Percentiles rank a stretch among this genome's conserved stretches.
Evolutionary conservation across 2,888 invertebrate species (phyloP).

Genomic region (Encarsia formosa): DNA sequence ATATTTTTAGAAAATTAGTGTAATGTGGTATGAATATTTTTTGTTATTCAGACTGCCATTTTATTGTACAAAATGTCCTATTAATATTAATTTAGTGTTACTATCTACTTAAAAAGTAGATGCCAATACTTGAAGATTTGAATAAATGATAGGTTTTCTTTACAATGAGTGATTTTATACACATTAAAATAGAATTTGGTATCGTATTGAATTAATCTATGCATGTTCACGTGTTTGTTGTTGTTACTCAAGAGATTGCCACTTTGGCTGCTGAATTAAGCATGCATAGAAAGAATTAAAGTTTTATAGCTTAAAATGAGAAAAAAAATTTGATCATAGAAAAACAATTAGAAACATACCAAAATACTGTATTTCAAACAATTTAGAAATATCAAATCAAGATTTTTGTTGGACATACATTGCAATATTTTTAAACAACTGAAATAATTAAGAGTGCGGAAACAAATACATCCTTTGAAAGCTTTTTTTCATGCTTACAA

Average conservation of each 20-base stretch:
- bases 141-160: slow-evolving; percentile 16
- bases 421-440: slow-evolving; percentile 23
- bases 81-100: slow-evolving; percentile 11
- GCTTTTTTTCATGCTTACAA: slow-evolving; percentile 26
- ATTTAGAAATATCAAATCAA: slow-evolving; percentile 6
- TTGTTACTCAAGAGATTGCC: slow-evolving; percentile 23
- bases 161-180: slow-evolving; percentile 17
- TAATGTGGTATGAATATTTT: too few species aligned
- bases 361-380: slow-evolving; percentile 5
- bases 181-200: slow-evolving; percentile 8
- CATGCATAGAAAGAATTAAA: slow-evolving; percentile 12
- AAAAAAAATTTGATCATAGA: slow-evolving; percentile 4
- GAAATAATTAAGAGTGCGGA: slow-evolving; percentile 11
- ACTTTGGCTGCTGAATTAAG: slow-evolving; percentile 25
- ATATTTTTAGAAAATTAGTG: too few species aligned
- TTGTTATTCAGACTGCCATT: too few species aligned
- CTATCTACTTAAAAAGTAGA: slow-evolving; percentile 20
- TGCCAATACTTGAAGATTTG: slow-evolving; percentile 18
- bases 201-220: slow-evolving; percentile 9
- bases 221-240: slow-evolving; percentile 23
- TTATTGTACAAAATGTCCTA: too few species aligned
- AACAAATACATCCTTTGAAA: slow-evolving; percentile 11
- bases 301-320: slow-evolving; percentile 10
- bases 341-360: slow-evolving; percentile 5
- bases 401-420: slow-evolving; percentile 17